Evolutionary conservation across 2,888 invertebrate species (phyloP), one percentile per base, ranked within the genome.

Genomic region (Hirtodrosophila trivittata): DNA sequence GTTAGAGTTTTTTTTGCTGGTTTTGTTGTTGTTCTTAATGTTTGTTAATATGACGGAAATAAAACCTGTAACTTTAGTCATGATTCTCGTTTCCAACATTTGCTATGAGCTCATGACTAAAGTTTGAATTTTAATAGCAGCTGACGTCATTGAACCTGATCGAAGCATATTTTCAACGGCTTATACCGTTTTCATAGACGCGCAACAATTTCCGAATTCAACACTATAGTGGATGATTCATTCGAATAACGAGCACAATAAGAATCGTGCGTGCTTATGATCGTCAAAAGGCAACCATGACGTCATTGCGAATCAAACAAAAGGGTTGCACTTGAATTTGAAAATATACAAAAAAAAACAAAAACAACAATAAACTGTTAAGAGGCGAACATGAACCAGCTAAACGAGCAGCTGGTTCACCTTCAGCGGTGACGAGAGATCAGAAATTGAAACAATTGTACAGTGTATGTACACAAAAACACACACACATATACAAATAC

Each of bases 281-380:
- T 54, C 52, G 30, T 21, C 35, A 38, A 43, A 4, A 28, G 5
- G 5, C n/a, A n/a, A 28, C 32, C 5, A 56, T 71, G 71, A 74
- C 69, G 71, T 74, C 71, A 71, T 68, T 32, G 26, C n/a, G 7
- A 21, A 49, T 30, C 38, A 57, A 45, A 51, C 25, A 58, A 66
- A 47, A 64, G 56, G 56, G 37, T 64, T 66, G 77, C 77, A 84
- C 77, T 80, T 77, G 81, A 77, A 71, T 54, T 47, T 42, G 30
- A 51, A 50, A 32, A 30, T 45, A 10, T 21, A 1, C 7, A 51
- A 35, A n/a, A 37, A 28, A n/a, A 43, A 32, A 13, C 21, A 32
- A 4, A 43, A 42, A 30, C 5, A 68, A 54, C 46, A 71, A 50
- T 41, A 50, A 67, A 39, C 42, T 6, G 51, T 35, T 18, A 54